These are phyloP conservation scores for Conomelus anceps DNA, from an alignment of 2,888 invertebrate species.

Conservation along the genomic window DNA sequence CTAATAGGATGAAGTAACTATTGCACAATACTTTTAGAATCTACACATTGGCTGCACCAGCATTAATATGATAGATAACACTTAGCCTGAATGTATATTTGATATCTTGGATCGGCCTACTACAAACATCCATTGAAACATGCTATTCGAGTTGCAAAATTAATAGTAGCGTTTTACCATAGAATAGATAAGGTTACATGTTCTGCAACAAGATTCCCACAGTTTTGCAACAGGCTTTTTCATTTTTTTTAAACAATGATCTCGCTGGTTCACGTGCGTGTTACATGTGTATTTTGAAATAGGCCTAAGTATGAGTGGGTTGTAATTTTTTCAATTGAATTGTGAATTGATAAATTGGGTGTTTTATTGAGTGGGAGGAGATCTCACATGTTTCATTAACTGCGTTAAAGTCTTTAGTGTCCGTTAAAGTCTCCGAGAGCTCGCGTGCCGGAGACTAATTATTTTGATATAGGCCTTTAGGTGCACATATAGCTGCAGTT, in stretches of 20 bases:
- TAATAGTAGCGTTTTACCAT: background rate
- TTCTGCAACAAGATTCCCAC: background rate
- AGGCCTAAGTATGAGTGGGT: too few species aligned
- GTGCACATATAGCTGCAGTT: background rate
- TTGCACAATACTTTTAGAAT: background rate
- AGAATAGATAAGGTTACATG: background rate
- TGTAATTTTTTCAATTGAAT: background rate
- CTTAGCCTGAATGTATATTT: too few species aligned
- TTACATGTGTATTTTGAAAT: background rate
- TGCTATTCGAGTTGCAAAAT: background rate
- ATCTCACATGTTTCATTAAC: background rate
- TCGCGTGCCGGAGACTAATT: conserved; percentile 4
- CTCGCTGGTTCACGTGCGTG: background rate
- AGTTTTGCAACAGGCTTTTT: background rate
- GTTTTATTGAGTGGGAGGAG: background rate
- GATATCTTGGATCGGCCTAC: background rate
- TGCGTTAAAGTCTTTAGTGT: background rate
- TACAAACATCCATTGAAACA: background rate
- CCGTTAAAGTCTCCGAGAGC: background rate
- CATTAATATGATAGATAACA: background rate
- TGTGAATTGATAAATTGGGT: background rate
- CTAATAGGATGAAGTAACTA: background rate
- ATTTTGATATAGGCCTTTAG: background rate
- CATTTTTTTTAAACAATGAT: background rate
- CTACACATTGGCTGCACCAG: too few species aligned